These are phyloP conservation scores for Dinomys branickii DNA, from an alignment of 2,113 vertebrate species.

Conservation along the genomic window DNA sequence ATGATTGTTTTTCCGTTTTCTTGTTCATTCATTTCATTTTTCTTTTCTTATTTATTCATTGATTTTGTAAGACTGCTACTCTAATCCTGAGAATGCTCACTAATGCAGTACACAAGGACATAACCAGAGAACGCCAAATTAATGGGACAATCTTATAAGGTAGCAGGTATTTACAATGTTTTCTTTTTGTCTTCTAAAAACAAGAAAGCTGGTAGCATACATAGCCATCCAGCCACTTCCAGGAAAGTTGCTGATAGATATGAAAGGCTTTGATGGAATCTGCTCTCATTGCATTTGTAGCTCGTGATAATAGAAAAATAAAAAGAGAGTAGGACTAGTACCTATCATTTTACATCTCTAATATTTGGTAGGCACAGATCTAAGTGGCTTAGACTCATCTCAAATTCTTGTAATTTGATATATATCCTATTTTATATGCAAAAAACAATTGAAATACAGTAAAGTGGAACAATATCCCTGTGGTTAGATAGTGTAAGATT, in stretches of 20 bases:
- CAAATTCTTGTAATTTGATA: background rate
- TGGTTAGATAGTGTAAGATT: background rate
- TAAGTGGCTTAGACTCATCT: background rate
- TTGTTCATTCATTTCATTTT: background rate
- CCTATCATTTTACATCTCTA: background rate
- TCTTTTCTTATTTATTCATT: conserved; percentile 9
- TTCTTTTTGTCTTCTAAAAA: background rate
- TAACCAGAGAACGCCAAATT: background rate
- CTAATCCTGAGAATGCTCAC: background rate
- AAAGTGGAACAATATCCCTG: background rate
- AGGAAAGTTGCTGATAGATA: background rate
- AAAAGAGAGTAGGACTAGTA: background rate
- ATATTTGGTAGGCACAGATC: background rate
- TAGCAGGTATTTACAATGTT: background rate
- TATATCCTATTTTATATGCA: background rate
- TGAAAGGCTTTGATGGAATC: background rate
- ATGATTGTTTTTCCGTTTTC: background rate
- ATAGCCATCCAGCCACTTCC: background rate
- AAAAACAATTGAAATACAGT: background rate
- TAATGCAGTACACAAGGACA: background rate
- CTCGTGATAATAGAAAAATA: conserved; percentile 2
- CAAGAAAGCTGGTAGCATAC: background rate
- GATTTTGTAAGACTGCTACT: background rate
- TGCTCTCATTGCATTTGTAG: background rate
- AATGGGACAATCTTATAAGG: background rate